A percentile compares a stretch with the other conserved stretches of the same genome.
phyloP scores from a whole-genome alignment of 2,797 vertebrate species.

The Siniperca scherzeri region DNA sequence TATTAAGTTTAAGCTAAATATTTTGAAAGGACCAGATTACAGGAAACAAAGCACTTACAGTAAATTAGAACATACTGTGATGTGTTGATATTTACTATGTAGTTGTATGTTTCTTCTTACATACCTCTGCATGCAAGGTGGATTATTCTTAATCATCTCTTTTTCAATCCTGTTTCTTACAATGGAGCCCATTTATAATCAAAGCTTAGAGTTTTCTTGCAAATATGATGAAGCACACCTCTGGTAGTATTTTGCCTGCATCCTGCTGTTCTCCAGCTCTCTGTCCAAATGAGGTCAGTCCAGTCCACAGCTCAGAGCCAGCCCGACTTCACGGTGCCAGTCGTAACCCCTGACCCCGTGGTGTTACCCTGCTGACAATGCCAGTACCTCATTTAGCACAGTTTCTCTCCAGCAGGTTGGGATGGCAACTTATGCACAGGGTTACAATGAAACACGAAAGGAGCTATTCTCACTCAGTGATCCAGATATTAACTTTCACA shows the following conservation, averaged over 20 bases:
- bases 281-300: constrained; percentile 52
- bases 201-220: neutral
- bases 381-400: constrained; percentile 66
- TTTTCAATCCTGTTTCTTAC: neutral
- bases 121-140: neutral
- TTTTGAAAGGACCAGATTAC: neutral
- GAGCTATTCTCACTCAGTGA: constrained; percentile 30
- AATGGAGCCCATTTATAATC: neutral
- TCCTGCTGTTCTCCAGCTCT: constrained; percentile 19
- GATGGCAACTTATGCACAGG: constrained; percentile 32
- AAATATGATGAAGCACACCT: constrained; percentile 17
- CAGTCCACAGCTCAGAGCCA: constrained; percentile 45
- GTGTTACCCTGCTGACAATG: constrained; percentile 57
- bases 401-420: constrained; percentile 22
- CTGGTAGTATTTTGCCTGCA: neutral
- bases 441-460: constrained; percentile 43
- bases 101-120: neutral
- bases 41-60: neutral
- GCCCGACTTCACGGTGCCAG: constrained; percentile 65
- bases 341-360: constrained; percentile 55
- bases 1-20: neutral
- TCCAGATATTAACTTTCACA: constrained; percentile 46
- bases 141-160: neutral
- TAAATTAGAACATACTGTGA: neutral
- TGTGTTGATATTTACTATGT: neutral